Evolutionary conservation across 1,140 invertebrate species (phyloP).

Genomic region (Danaus melanippus): DNA sequence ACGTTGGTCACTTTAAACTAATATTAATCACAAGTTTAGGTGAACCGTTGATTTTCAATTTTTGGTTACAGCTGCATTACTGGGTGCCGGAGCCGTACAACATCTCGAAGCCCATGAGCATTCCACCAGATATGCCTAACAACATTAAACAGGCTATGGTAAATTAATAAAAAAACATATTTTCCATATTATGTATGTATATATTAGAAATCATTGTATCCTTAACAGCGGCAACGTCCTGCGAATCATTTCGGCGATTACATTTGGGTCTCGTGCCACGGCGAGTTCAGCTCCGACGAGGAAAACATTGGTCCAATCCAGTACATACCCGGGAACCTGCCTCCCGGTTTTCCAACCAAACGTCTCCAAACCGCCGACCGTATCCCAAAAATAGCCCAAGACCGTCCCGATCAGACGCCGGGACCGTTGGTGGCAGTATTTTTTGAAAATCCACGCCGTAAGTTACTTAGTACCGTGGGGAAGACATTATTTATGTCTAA

Average conservation of each 20-base stretch:
- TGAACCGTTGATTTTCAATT: background rate
- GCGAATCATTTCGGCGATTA: slow-evolving; percentile 72
- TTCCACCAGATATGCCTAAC: slow-evolving; percentile 80
- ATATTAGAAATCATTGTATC: background rate
- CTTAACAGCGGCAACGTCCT: slow-evolving; percentile 32
- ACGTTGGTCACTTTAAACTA: slow-evolving; percentile 65
- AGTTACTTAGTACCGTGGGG: slow-evolving; percentile 46
- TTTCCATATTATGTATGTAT: background rate
- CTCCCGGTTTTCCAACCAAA: slow-evolving; percentile 78
- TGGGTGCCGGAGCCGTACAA: slow-evolving; percentile 86
- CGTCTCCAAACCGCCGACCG: slow-evolving; percentile 77
- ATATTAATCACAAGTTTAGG: no score
- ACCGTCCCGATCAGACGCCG: slow-evolving; percentile 82
- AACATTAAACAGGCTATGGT: slow-evolving; percentile 72
- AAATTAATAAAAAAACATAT: slow-evolving; percentile 9
- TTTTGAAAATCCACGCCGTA: slow-evolving; percentile 86
- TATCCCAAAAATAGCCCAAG: slow-evolving; percentile 79
- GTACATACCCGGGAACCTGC: slow-evolving; percentile 82
- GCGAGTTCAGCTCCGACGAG: slow-evolving; percentile 89
- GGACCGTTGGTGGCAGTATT: slow-evolving; percentile 89
- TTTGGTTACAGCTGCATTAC: slow-evolving; percentile 79
- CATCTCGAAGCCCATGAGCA: slow-evolving; percentile 73
- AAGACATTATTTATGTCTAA: background rate
- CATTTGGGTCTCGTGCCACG: slow-evolving; percentile 89
- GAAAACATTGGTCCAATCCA: slow-evolving; percentile 90